A percentile compares a stretch with the other conserved stretches of the same genome.
Evolutionary conservation across 2,888 invertebrate genomes (phyloP).

Genomic region (Parelbella ahira): DNA sequence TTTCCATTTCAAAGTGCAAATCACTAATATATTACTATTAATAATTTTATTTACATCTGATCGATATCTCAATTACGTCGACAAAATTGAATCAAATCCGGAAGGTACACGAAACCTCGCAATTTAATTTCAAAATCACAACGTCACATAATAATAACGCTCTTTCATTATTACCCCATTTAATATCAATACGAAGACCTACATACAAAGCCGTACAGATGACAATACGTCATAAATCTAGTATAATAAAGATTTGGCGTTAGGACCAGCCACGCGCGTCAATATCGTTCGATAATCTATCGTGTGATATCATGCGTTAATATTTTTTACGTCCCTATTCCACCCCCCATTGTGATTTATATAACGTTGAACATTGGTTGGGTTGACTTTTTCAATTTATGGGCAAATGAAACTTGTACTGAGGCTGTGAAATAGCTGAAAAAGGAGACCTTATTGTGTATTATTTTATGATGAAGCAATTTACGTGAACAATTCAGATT

Average conservation of each 20-base stretch:
- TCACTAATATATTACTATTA: too few relatives aligned
- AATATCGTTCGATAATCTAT: conserved; percentile 19
- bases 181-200: conserved; percentile 22
- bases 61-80: too few relatives aligned
- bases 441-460: too few relatives aligned
- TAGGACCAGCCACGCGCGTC: conserved; percentile 11
- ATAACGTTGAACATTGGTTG: conserved; percentile 4
- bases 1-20: too few relatives aligned
- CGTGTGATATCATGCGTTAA: conserved; percentile 32
- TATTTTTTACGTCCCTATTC: conserved; percentile 35
- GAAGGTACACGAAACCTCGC: too few relatives aligned
- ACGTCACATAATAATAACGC: conserved; percentile 27
- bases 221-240: conserved; percentile 43
- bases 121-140: too few relatives aligned
- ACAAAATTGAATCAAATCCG: too few relatives aligned
- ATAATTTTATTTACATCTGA: too few relatives aligned
- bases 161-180: conserved; percentile 25
- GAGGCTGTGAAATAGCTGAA: too few relatives aligned
- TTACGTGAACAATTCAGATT: too few relatives aligned
- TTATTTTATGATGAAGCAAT: too few relatives aligned
- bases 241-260: conserved; percentile 31
- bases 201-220: too few relatives aligned
- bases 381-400: conserved; percentile 4
- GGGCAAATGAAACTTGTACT: not conserved
- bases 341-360: conserved; percentile 17